A percentile compares a stretch with the other conserved stretches of the same genome.
Evolutionary conservation across 64 coral and sea anemone species (phyloP).

Genomic region (Astreopora myriophthalma): DNA sequence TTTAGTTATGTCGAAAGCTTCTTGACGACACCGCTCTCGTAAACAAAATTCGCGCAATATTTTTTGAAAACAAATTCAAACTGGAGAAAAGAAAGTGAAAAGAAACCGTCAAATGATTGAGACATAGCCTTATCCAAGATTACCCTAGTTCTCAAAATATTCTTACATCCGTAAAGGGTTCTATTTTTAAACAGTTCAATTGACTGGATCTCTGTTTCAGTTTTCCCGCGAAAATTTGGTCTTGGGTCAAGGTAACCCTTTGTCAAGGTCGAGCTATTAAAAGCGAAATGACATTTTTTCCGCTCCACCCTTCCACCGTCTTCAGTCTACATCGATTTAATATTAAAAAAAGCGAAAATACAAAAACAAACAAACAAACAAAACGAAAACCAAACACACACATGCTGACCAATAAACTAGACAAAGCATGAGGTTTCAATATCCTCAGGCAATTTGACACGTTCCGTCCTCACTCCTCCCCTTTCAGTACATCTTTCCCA

Average conservation of each 20-base stretch:
- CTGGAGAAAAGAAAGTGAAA: not conserved
- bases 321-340: too few relatives aligned
- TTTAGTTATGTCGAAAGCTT: conserved; percentile 11
- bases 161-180: not conserved
- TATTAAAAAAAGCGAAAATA: too few relatives aligned
- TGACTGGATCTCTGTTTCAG: not conserved
- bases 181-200: too few relatives aligned
- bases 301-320: too few relatives aligned
- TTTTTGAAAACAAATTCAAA: not conserved
- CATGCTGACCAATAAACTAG: too few relatives aligned
- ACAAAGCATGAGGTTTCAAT: too few relatives aligned
- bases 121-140: not conserved
- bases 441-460: too few relatives aligned
- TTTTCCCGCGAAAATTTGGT: not conserved
- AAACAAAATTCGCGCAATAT: not conserved
- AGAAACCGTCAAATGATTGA: not conserved
- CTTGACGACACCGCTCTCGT: conserved; percentile 39
- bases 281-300: too few relatives aligned
- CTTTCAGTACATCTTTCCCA: not conserved
- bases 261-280: not conserved
- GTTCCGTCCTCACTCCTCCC: not conserved
- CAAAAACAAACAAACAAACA: too few relatives aligned
- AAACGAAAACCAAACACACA: too few relatives aligned
- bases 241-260: too few relatives aligned
- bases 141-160: not conserved